These are phyloP conservation scores for Taphrorychus bicolor DNA, from an alignment of 2,888 invertebrate genomes.

Conservation along the genomic window DNA sequence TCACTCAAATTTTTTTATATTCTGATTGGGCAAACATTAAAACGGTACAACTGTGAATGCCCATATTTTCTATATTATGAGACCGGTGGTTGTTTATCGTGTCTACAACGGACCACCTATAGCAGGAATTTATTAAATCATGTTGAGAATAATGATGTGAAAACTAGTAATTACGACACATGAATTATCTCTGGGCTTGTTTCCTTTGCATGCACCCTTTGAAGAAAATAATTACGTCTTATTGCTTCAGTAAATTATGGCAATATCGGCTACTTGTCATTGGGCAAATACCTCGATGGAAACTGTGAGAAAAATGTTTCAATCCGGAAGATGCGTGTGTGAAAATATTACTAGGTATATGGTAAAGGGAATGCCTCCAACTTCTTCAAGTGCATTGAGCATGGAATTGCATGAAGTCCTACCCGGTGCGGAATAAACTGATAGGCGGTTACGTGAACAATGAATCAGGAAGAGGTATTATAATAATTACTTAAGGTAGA, in stretches of 20 bases:
- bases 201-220: not conserved
- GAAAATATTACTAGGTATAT: not conserved
- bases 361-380: too few species aligned
- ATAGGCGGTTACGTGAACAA: too few species aligned
- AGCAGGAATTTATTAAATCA: not conserved
- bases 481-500: too few species aligned
- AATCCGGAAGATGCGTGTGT: not conserved
- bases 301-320: not conserved
- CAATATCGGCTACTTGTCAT: not conserved
- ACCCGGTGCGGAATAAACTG: too few species aligned
- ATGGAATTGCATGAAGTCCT: too few species aligned
- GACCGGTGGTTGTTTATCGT: not conserved
- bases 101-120: not conserved
- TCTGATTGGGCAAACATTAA: not conserved
- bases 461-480: too few species aligned
- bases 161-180: not conserved
- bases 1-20: not conserved
- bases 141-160: not conserved
- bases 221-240: not conserved
- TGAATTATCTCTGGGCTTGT: not conserved
- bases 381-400: too few species aligned
- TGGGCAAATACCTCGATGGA: not conserved
- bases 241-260: not conserved
- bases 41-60: not conserved
- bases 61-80: not conserved